Percentiles rank a stretch among this genome's conserved stretches.
These are phyloP conservation scores for Oostethus manadensis DNA, from an alignment of 2,113 vertebrate genomes.

Conservation along the genomic window DNA sequence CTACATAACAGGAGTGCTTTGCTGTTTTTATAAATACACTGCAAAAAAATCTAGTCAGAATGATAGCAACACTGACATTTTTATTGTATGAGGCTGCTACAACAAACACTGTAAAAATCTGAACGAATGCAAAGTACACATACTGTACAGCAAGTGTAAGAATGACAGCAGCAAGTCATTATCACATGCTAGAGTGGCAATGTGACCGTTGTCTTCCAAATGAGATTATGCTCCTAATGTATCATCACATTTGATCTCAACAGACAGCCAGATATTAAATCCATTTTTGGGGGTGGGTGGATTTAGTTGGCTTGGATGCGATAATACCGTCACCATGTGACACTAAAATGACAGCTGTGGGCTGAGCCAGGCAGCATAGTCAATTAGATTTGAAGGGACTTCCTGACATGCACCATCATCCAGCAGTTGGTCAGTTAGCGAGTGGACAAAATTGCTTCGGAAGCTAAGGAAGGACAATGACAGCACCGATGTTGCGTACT, in stretches of 20 bases:
- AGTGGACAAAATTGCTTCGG: slow-evolving; percentile 26
- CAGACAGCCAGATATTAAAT: slow-evolving; percentile 23
- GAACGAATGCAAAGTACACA: no score
- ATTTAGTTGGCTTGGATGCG: slow-evolving; percentile 24
- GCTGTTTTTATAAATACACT: no score
- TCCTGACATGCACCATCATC: slow-evolving; percentile 26
- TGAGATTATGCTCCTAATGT: slow-evolving; percentile 3
- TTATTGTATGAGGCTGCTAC: no score
- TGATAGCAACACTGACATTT: no score
- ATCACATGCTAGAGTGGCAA: neutral
- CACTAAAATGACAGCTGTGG: slow-evolving; percentile 51
- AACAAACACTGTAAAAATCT: no score
- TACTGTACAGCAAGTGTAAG: no score
- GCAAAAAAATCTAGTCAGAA: no score
- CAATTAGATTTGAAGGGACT: slow-evolving; percentile 42
- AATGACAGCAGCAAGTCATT: no score
- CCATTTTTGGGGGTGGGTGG: slow-evolving; percentile 1
- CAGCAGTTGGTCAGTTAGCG: slow-evolving; percentile 30
- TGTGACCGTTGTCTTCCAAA: slow-evolving; percentile 12
- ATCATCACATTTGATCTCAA: slow-evolving; percentile 19
- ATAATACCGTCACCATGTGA: slow-evolving; percentile 42
- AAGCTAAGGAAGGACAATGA: slow-evolving; percentile 27
- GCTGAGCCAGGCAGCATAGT: slow-evolving; percentile 40
- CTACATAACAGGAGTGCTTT: no score
- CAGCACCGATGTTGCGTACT: neutral